Conservation (phyloP, 2,797 vertebrate species). For the Telmatherina bonti region DNA sequence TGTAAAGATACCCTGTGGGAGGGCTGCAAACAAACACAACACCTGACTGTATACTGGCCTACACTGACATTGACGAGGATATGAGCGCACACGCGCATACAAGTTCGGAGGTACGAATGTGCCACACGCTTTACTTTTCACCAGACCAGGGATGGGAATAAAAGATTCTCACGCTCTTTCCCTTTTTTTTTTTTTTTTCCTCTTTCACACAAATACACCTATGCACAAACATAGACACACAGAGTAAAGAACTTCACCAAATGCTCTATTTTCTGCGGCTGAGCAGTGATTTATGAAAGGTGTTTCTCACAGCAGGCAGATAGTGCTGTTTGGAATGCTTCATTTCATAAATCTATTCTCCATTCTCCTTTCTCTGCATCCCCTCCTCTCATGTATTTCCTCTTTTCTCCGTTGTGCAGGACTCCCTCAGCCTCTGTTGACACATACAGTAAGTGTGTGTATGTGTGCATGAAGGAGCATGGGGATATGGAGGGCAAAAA, state of each 20-base stretch:
- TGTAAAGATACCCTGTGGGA: conserved; percentile 78
- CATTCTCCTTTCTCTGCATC: conserved; percentile 74
- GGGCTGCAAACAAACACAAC: conserved; percentile 71
- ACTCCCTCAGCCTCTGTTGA: conserved; percentile 90
- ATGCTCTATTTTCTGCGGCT: conserved; percentile 87
- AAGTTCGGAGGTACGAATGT: conserved; percentile 10
- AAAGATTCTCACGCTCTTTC: conserved; percentile 50
- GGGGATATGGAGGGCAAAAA: conserved; percentile 52
- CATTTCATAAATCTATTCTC: conserved; percentile 98
- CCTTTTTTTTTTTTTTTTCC: conserved; percentile 19
- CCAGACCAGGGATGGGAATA: conserved; percentile 55
- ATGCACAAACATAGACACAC: conserved; percentile 40
- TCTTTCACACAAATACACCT: conserved; percentile 23
- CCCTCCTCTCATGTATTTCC: conserved; percentile 65
- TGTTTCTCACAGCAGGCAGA: conserved; percentile 93
- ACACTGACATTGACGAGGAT: conserved; percentile 39
- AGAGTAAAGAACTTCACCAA: conserved; percentile 82
- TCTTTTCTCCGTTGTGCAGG: conserved; percentile 73
- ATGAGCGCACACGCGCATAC: neutral
- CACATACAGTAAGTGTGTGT: conserved; percentile 75
- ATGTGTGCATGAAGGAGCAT: conserved; percentile 68
- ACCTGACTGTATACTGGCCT: conserved; percentile 40
- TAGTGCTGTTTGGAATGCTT: conserved; percentile 97
- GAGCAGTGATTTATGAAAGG: conserved; percentile 96
- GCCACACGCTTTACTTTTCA: conserved; percentile 49